These are phyloP conservation scores for Nicator chloris DNA, from an alignment of 2,113 vertebrate genomes.

Conservation along the genomic window DNA sequence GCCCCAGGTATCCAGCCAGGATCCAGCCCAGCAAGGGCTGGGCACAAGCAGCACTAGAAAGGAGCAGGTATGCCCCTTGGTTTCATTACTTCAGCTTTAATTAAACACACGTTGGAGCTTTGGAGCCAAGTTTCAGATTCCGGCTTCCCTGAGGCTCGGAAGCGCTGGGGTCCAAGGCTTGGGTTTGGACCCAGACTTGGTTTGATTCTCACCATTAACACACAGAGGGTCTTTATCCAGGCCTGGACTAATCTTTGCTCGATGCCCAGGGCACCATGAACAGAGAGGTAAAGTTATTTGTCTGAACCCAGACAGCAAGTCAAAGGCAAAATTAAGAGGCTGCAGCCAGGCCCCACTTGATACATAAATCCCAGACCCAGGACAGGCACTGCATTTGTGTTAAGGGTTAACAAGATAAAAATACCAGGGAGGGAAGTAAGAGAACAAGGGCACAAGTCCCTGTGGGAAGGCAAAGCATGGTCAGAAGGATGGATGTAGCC, in stretches of 20 bases:
- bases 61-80: not conserved
- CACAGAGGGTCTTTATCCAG: not conserved
- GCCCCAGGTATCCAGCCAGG: not conserved
- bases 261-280: not conserved
- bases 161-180: not conserved
- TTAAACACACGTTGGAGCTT: not conserved
- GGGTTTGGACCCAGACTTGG: not conserved
- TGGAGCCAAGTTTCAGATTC: not conserved
- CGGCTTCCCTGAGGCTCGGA: not conserved
- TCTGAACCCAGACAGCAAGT: not conserved
- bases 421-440: not conserved
- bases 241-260: not conserved
- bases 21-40: not conserved
- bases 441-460: not conserved
- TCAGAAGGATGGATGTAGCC: not conserved
- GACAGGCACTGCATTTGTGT: not conserved
- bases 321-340: not conserved
- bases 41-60: not conserved
- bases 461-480: not conserved
- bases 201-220: slow-evolving; percentile 4
- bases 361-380: not conserved
- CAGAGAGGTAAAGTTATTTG: not conserved
- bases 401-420: not conserved
- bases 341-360: not conserved
- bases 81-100: not conserved